phyloP scores from a whole-genome alignment of 2,888 invertebrate genomes.

The Andrena dorsata region DNA sequence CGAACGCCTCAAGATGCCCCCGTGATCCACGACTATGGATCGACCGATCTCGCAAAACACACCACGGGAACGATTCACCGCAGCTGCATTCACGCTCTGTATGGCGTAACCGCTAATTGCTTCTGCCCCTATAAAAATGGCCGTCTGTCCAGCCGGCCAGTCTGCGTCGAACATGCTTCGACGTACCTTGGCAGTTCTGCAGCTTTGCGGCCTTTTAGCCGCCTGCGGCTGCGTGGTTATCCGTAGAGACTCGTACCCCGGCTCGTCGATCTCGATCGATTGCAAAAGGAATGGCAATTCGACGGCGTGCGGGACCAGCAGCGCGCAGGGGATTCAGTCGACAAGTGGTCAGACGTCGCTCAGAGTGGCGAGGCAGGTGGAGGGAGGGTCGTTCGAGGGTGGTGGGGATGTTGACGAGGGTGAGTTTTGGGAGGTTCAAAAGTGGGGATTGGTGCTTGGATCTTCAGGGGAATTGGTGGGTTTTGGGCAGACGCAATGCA shows the following conservation, averaged over 20 bases:
- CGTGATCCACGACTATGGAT: slow-evolving; percentile 8
- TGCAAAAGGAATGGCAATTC: slow-evolving; percentile 26
- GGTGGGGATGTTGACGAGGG: slow-evolving; percentile 31
- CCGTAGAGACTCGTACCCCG: neutral
- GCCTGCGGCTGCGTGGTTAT: slow-evolving; percentile 44
- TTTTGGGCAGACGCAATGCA: neutral
- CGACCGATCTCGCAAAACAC: slow-evolving; percentile 34
- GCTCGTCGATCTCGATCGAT: slow-evolving; percentile 5
- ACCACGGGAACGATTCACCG: slow-evolving; percentile 25
- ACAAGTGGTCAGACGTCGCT: neutral
- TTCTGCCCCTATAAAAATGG: slow-evolving; percentile 80
- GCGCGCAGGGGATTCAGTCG: neutral
- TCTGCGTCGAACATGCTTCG: slow-evolving; percentile 81
- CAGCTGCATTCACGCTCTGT: slow-evolving; percentile 84
- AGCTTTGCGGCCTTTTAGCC: slow-evolving; percentile 61
- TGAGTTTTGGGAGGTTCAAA: slow-evolving; percentile 28
- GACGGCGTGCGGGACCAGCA: slow-evolving; percentile 18
- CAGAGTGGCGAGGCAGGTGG: neutral
- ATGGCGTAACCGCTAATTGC: slow-evolving; percentile 80
- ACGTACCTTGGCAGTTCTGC: slow-evolving; percentile 72
- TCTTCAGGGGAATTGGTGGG: slow-evolving; percentile 1
- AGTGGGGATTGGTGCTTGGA: neutral
- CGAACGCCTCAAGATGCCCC: neutral
- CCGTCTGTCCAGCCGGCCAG: slow-evolving; percentile 68
- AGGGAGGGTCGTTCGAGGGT: neutral